Conservation (phyloP, 2,797 vertebrate genomes). For the Urosaurus nigricauda region DNA sequence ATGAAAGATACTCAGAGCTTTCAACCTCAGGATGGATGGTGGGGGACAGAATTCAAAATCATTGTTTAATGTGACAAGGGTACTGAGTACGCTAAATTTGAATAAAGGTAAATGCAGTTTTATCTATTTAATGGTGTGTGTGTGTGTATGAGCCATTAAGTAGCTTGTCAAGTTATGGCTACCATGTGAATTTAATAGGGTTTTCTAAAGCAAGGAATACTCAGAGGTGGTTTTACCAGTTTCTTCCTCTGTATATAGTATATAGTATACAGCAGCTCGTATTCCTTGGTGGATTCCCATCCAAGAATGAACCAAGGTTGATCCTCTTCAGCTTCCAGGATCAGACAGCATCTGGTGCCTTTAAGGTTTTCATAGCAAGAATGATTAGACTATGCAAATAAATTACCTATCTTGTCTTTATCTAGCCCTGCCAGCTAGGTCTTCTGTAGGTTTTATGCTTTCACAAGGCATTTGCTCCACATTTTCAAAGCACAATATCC, state of each 20-base stretch:
- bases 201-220: too few relatives aligned
- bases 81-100: background rate
- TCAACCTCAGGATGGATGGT: background rate
- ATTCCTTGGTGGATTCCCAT: too few relatives aligned
- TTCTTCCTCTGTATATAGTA: too few relatives aligned
- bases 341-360: too few relatives aligned
- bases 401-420: background rate
- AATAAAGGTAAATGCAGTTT: too few relatives aligned
- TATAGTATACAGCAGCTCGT: too few relatives aligned
- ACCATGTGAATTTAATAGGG: too few relatives aligned
- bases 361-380: background rate
- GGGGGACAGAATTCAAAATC: background rate
- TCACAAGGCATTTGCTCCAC: background rate
- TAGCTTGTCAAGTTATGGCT: too few relatives aligned
- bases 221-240: too few relatives aligned
- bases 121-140: background rate
- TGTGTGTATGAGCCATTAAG: too few relatives aligned
- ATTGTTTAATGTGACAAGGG: background rate
- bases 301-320: too few relatives aligned
- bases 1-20: background rate
- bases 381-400: background rate
- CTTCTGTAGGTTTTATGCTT: background rate
- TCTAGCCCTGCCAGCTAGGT: background rate
- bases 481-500: background rate
- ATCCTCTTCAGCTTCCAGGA: too few relatives aligned